Conservation (phyloP, 35 echinoderm and acorn worm species). For the Amphiura filiformis region DNA sequence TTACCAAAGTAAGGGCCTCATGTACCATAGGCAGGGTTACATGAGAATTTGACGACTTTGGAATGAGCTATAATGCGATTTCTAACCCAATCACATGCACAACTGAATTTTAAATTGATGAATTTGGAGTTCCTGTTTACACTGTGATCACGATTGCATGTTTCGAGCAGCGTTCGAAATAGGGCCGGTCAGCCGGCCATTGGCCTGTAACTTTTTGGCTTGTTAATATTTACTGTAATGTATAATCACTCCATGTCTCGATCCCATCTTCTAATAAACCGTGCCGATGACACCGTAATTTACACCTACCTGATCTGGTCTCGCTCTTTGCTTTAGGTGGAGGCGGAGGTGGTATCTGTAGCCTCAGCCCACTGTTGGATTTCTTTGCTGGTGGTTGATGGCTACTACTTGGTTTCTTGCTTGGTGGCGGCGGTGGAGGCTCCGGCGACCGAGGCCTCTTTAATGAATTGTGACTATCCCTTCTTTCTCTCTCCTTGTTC, state of each 20-base stretch:
- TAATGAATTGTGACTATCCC: constrained; percentile 35
- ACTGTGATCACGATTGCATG: no score
- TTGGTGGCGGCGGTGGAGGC: constrained; percentile 77
- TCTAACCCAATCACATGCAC: no score
- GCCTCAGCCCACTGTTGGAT: constrained; percentile 18
- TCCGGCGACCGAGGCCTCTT: constrained; percentile 89
- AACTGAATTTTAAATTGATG: no score
- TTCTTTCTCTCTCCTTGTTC: constrained; percentile 65
- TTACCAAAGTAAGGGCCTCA: constrained; percentile 68
- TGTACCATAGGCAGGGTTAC: constrained; percentile 7
- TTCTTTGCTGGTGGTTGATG: constrained; percentile 15
- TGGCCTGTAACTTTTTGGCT: no score
- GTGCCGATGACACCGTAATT: no score
- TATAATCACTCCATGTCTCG: no score
- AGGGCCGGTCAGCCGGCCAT: no score
- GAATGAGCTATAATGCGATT: no score
- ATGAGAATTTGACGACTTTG: constrained; percentile 78
- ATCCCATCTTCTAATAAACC: no score
- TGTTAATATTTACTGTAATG: no score
- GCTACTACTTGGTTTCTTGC: constrained; percentile 6
- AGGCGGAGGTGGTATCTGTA: constrained; percentile 57
- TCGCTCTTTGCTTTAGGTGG: constrained; percentile 46
- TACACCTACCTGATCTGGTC: constrained; percentile 35
- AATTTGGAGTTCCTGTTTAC: no score
- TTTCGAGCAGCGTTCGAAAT: no score